Base-by-base conservation (phyloP, 2,888 invertebrate species). In the Alentia gelatinosa region DNA sequence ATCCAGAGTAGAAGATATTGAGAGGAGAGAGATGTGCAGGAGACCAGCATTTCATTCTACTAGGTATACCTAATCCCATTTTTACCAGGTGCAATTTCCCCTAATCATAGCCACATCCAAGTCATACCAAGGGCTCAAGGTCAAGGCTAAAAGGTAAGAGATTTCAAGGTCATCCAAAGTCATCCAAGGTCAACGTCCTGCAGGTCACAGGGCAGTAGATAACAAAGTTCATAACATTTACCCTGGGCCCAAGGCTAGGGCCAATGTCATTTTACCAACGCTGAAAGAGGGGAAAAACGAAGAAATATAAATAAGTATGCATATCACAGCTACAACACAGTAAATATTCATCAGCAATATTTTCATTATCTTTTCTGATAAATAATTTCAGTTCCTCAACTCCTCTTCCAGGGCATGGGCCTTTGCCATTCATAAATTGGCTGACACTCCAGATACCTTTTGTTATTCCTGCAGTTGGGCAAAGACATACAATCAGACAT, bases 221-320 rank as follows among this genome's bases (percentile, higher is more conserved):
- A 39, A 79, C 79, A 79, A 79, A 79, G 39, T 35, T 37, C 15
- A 39, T 79, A 39, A 39, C 33, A 86, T 15, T 86, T 86, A 86
- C 86, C 86, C 86, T 42, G 86, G 86, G 42, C 86, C 86, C 33
- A 86, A 86, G 26, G 86, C 86, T 30, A 86, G 47, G 86, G 86
- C 86, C 86, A 86, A 26, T 47, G 86, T 47, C 33, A 47, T n/a
- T 86, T 86, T 86, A 47, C 86, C 86, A 42, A 86, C 3, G 50
- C 86, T 86, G 86, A 86, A 86, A 86, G 9, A 86, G 1, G 42
- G 15, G 47, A 84, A 86, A 35, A 83, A n/a, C n/a, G n/a, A n/a
- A n/a, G n/a, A n/a, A n/a, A n/a, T n/a, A n/a, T n/a, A n/a, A n/a
- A n/a, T n/a, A n/a, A n/a, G n/a, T n/a, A n/a, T n/a, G n/a, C n/a